Conservation (phyloP, 1,140 invertebrate genomes). For the Melanaphis sacchari region DNA sequence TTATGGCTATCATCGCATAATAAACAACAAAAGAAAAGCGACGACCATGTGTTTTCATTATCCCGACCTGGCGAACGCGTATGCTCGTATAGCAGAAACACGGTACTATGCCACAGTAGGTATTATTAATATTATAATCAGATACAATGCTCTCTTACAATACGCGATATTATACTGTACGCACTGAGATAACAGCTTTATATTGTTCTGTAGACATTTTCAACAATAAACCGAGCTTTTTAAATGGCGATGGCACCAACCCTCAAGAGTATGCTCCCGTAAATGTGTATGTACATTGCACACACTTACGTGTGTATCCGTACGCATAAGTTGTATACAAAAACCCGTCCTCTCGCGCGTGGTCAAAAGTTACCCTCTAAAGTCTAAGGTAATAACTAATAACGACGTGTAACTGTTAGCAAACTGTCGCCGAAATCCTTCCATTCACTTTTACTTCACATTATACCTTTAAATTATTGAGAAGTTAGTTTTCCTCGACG, state of each 20-base stretch:
- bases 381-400: slow-evolving; percentile 19
- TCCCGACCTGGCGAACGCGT: neutral
- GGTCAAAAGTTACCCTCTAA: slow-evolving; percentile 27
- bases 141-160: neutral
- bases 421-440: slow-evolving; percentile 15
- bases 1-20: neutral
- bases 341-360: neutral
- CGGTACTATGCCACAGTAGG: neutral
- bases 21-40: neutral
- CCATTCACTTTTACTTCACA: neutral
- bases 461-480: slow-evolving; percentile 39
- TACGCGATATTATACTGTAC: neutral
- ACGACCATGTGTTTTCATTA: neutral
- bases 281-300: too few species aligned
- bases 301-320: too few species aligned
- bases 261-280: neutral
- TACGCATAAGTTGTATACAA: neutral
- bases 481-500: slow-evolving; percentile 38
- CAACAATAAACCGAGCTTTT: slow-evolving; percentile 30
- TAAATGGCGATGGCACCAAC: neutral
- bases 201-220: slow-evolving; percentile 20
- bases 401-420: slow-evolving; percentile 42
- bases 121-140: slow-evolving; percentile 31
- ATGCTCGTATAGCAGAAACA: neutral
- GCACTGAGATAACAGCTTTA: neutral